A percentile compares a stretch with the other conserved stretches of the same genome.
Conservation (phyloP, 2,888 invertebrate genomes). For the Tenodera sinensis region DNA sequence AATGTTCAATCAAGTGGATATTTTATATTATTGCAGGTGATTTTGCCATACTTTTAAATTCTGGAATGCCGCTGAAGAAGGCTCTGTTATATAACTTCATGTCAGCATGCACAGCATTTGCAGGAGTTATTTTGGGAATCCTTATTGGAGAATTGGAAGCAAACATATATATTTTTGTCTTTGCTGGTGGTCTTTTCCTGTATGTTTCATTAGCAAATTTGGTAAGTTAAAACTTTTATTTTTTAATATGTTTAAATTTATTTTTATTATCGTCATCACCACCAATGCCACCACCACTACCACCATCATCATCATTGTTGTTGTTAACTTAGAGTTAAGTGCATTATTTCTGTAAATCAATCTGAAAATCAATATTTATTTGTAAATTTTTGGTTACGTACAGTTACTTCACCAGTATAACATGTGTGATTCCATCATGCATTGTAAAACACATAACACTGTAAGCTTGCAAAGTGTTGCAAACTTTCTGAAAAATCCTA, state of each 20-base stretch:
- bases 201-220: slow-evolving; percentile 58
- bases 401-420: no score
- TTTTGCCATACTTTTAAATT: slow-evolving; percentile 56
- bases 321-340: no score
- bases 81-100: slow-evolving; percentile 56
- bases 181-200: slow-evolving; percentile 59
- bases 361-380: not conserved
- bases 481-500: no score
- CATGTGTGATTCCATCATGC: no score
- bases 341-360: no score
- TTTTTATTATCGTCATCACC: no score
- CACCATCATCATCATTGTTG: no score
- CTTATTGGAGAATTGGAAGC: slow-evolving; percentile 48
- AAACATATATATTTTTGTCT: slow-evolving; percentile 52
- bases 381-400: not conserved
- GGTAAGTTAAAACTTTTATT: slow-evolving; percentile 42
- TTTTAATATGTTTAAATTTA: not conserved
- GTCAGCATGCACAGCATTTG: slow-evolving; percentile 53
- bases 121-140: slow-evolving; percentile 54
- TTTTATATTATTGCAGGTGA: slow-evolving; percentile 47
- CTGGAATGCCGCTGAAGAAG: slow-evolving; percentile 54
- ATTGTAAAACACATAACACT: no score
- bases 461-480: no score
- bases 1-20: no score
- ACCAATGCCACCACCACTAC: no score